Conservation (phyloP, 2,888 invertebrate genomes). For the Parnassius smintheus region DNA sequence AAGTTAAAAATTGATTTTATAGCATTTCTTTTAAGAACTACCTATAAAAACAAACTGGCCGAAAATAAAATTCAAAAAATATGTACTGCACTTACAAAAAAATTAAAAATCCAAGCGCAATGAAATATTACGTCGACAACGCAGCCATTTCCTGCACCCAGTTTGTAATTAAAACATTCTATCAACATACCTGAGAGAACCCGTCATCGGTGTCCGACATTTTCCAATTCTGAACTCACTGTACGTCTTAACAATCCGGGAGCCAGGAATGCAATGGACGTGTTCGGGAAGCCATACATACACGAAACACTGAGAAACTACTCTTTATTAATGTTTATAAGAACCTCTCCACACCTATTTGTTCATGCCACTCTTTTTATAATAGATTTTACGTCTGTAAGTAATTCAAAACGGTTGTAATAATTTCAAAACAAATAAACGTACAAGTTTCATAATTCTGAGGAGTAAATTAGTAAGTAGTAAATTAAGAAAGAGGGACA, state of each 20-base stretch:
- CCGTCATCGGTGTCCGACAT: slow-evolving; percentile 61
- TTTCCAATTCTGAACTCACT: slow-evolving; percentile 5
- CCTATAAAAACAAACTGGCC: too few species aligned
- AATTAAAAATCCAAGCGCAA: background rate
- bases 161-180: background rate
- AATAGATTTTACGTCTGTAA: too few species aligned
- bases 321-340: background rate
- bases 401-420: too few species aligned
- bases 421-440: too few species aligned
- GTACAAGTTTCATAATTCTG: too few species aligned
- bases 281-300: slow-evolving; percentile 1
- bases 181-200: slow-evolving; percentile 52
- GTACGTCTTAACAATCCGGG: slow-evolving; percentile 31
- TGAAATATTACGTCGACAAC: background rate
- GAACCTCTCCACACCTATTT: background rate
- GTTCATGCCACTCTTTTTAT: too few species aligned
- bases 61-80: too few species aligned
- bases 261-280: slow-evolving; percentile 39
- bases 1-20: too few species aligned
- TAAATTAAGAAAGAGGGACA: too few species aligned
- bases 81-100: too few species aligned
- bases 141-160: background rate
- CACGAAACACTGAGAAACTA: background rate
- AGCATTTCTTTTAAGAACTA: too few species aligned
- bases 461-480: too few species aligned